A percentile compares a stretch with the other conserved stretches of the same genome.
These are phyloP conservation scores for Poecile atricapillus DNA, from an alignment of 2,113 vertebrate species.

Conservation along the genomic window DNA sequence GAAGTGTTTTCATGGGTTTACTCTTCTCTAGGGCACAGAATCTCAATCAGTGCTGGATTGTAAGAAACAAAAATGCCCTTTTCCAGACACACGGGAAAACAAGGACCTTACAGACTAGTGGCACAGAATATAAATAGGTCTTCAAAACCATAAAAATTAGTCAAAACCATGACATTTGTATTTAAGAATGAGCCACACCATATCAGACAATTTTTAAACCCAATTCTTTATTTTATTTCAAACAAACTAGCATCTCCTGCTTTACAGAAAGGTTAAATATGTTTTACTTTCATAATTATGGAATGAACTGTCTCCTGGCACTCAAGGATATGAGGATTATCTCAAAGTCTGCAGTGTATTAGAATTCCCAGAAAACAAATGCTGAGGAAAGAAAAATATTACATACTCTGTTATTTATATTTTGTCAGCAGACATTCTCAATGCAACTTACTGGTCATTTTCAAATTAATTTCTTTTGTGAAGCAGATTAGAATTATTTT, in stretches of 20 bases:
- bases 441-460: background rate
- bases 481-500: background rate
- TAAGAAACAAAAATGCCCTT: slow-evolving; percentile 56
- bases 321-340: background rate
- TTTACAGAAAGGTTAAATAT: background rate
- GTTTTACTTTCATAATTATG: background rate
- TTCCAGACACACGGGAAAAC: slow-evolving; percentile 48
- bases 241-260: background rate
- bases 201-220: background rate
- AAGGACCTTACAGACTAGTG: slow-evolving; percentile 2
- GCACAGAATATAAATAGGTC: slow-evolving; percentile 17
- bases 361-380: background rate
- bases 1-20: slow-evolving; percentile 44
- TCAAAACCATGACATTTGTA: background rate
- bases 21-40: slow-evolving; percentile 21
- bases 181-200: background rate
- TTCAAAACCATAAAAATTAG: background rate
- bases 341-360: background rate
- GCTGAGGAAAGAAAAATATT: slow-evolving; percentile 16
- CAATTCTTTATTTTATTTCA: background rate
- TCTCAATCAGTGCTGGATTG: slow-evolving; percentile 22
- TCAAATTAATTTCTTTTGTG: background rate
- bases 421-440: background rate
- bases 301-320: slow-evolving; percentile 20
- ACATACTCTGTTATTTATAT: background rate